phyloP scores from a whole-genome alignment of 2,797 vertebrate species.

The Sebastes hopkinsi region DNA sequence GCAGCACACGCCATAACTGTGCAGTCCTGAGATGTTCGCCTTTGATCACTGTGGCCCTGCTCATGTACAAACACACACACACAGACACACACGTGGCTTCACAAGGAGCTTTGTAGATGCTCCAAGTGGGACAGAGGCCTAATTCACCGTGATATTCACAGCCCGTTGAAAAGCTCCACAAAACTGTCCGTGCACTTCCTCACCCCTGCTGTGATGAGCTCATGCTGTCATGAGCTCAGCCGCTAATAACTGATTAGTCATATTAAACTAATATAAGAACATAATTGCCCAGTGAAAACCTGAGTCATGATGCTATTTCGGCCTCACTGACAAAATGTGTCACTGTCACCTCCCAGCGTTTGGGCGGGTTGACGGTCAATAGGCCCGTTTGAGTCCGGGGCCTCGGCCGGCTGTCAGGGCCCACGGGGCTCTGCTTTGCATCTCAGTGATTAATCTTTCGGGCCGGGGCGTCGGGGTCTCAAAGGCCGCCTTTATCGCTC shows the following conservation, averaged over 20 bases:
- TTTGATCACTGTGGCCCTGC: constrained; percentile 54
- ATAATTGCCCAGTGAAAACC: constrained; percentile 11
- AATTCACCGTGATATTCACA: constrained; percentile 33
- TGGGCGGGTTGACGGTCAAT: constrained; percentile 33
- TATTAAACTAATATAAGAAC: constrained; percentile 1
- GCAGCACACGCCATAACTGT: constrained; percentile 40
- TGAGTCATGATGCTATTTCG: constrained; percentile 8
- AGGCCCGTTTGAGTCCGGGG: constrained; percentile 45
- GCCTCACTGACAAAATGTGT: constrained; percentile 33
- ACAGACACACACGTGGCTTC: constrained; percentile 3
- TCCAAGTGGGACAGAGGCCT: constrained; percentile 44
- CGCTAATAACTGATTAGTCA: constrained; percentile 49
- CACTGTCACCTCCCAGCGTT: neutral
- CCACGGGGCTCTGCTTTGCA: constrained; percentile 41
- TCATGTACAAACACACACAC: constrained; percentile 22
- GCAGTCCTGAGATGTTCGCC: constrained; percentile 26
- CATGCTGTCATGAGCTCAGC: constrained; percentile 34
- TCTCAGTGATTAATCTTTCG: constrained; percentile 72
- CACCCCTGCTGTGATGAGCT: constrained; percentile 19
- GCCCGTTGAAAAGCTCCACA: neutral
- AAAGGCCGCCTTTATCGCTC: constrained; percentile 66
- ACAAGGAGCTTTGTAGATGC: constrained; percentile 31
- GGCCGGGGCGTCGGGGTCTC: constrained; percentile 24
- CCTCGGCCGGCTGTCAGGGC: constrained; percentile 30
- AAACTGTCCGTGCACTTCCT: neutral